A percentile compares a stretch with the other conserved stretches of the same genome.
Evolutionary conservation across 2,888 invertebrate species (phyloP).

Genomic region (Cartodere bifasciata): DNA sequence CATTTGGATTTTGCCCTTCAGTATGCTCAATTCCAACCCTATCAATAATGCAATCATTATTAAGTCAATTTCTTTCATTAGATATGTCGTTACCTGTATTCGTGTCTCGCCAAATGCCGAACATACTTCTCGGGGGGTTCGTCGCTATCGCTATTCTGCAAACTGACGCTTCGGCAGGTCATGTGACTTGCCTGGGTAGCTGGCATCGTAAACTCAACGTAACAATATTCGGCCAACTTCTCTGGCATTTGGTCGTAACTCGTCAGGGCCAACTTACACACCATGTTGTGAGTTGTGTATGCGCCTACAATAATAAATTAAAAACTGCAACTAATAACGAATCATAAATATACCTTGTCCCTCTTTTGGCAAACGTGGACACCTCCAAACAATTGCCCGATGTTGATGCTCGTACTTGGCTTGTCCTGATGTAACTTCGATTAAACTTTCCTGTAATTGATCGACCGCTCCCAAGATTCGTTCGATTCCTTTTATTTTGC

Average conservation of each 20-base stretch:
- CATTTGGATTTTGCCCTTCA: conserved; percentile 55
- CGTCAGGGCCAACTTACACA: conserved; percentile 87
- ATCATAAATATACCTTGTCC: conserved; percentile 93
- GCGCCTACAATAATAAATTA: conserved; percentile 53
- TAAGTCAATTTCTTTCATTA: not conserved
- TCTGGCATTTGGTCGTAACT: conserved; percentile 97
- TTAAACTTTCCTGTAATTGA: conserved; percentile 77
- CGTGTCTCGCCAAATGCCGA: conserved; percentile 88
- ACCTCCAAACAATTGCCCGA: conserved; percentile 94
- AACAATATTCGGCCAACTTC: conserved; percentile 74
- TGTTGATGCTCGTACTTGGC: conserved; percentile 99
- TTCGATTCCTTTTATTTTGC: conserved; percentile 87
- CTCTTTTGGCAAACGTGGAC: conserved; percentile 93
- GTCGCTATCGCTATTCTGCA: conserved; percentile 72
- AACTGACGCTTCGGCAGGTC: conserved; percentile 86
- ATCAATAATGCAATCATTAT: conserved; percentile 14
- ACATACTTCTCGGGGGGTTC: conserved; percentile 98
- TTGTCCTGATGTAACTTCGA: conserved; percentile 91
- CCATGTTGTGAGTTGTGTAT: conserved; percentile 93
- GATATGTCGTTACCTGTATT: conserved; percentile 57
- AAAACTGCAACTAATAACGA: no score
- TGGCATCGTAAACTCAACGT: conserved; percentile 98
- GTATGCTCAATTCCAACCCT: conserved; percentile 86
- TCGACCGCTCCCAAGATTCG: conserved; percentile 85
- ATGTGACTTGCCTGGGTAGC: conserved; percentile 91